Evolutionary conservation across 1,140 invertebrate genomes (phyloP), one percentile per base, ranked within the genome.

Genomic region (Diachasma alloeum): DNA sequence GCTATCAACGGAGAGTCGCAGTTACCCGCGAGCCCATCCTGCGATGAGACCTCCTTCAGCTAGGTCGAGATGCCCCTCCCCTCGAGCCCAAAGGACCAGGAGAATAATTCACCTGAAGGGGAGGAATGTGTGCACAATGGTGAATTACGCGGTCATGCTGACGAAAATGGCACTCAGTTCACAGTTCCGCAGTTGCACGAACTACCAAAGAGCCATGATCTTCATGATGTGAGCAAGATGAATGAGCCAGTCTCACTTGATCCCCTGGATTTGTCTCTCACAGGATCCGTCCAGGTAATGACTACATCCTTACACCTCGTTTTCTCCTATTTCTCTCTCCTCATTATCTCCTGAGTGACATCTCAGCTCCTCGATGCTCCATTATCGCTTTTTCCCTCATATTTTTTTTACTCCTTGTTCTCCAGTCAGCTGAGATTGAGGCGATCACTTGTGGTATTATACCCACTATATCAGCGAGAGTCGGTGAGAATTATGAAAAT

Each of bases 11-110:
- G 44, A 71, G 82, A 83, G 76, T 81, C 85, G 11, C 84, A 83
- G 76, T 82, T 84, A 53, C 82, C 87, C 69, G 85, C 88, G 39
- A 87, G 87, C 79, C 88, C 86, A 26, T 86, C 87, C 80, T 81
- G 89, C 77, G 88, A 90, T 78, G 85, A 91, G 80, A 88, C 84
- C 78, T 88, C 89, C 67, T 81, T 91, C 82, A 89, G 88, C 85
- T 83, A 86, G 86, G 80, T 87, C 31, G 9, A 26, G 59, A 46
- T 67, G 37, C 81, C 85, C 80, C 80, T 80, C 80, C 78, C 79
- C 79, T n/a, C 42, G 53, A 80, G 79, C 80, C 72, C 77, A 75
- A 81, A 83, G 71, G 77, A 59, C 26, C 53, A 26, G 11, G 48
- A 78, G 75, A 56, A 80, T 42, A 59, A 78, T 19, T 22, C 26